Conservation (phyloP, 1,140 invertebrate genomes). For the Pseudachorutes palmiensis region DNA sequence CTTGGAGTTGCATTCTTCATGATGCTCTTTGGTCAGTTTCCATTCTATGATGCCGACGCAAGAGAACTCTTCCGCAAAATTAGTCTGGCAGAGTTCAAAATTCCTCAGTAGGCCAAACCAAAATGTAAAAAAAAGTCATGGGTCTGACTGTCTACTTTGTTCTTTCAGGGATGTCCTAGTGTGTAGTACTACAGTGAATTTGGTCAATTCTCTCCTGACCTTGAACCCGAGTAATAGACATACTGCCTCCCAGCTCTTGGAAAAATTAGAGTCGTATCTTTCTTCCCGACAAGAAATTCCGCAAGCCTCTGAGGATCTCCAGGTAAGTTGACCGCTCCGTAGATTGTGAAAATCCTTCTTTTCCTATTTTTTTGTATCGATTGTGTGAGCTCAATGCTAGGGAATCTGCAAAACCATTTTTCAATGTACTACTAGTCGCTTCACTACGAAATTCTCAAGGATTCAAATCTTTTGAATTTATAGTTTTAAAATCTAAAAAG, state of each 20-base stretch:
- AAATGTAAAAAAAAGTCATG: background rate
- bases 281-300: background rate
- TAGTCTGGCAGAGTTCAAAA: slow-evolving; percentile 56
- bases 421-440: no score
- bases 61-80: slow-evolving; percentile 69
- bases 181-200: slow-evolving; percentile 14
- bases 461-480: no score
- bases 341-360: no score
- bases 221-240: slow-evolving; percentile 51
- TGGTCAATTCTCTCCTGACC: slow-evolving; percentile 53
- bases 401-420: no score
- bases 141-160: background rate
- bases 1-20: slow-evolving; percentile 72
- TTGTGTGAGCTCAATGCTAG: no score
- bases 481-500: no score
- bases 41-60: slow-evolving; percentile 62
- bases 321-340: background rate
- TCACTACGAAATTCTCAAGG: no score
- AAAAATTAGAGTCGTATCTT: slow-evolving; percentile 7
- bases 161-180: background rate
- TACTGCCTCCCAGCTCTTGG: slow-evolving; percentile 51
- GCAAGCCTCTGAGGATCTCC: background rate
- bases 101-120: slow-evolving; percentile 51
- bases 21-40: slow-evolving; percentile 80
- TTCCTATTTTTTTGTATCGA: no score